These are phyloP conservation scores for Amaurobius ferox DNA, from an alignment of 2,888 invertebrate genomes.

Conservation along the genomic window DNA sequence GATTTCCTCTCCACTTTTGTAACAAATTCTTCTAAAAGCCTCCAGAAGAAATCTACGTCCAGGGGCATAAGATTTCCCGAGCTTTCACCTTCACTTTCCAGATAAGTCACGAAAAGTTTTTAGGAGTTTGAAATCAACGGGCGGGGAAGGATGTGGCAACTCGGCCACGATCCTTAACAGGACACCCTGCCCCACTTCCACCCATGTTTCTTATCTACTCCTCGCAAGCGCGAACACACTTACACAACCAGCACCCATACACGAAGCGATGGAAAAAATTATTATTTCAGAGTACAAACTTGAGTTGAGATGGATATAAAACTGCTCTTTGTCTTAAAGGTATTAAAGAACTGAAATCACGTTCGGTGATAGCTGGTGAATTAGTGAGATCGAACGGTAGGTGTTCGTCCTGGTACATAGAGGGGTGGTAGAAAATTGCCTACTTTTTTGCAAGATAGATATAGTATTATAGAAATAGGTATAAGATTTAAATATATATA, in stretches of 20 bases:
- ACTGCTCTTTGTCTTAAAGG: conserved; percentile 13
- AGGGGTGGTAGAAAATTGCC: conserved; percentile 37
- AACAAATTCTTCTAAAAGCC: conserved; percentile 35
- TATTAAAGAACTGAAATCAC: conserved; percentile 47
- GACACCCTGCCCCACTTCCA: background rate
- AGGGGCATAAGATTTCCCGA: conserved; percentile 4
- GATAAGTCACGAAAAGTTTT: conserved; percentile 62
- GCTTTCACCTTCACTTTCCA: conserved; percentile 28
- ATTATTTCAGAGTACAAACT: conserved; percentile 14
- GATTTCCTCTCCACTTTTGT: conserved; percentile 18
- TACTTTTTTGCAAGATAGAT: no score
- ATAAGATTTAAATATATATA: no score
- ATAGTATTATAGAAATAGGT: no score
- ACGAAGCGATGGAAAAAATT: conserved; percentile 1
- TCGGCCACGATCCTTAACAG: conserved; percentile 33
- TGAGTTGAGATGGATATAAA: conserved; percentile 7
- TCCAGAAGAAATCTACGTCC: background rate
- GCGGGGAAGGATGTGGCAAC: conserved; percentile 7
- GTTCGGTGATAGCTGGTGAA: conserved; percentile 32
- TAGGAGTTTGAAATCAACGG: conserved; percentile 43
- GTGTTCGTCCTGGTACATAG: background rate
- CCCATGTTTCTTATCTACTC: background rate
- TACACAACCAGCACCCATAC: no score
- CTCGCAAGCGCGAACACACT: background rate
- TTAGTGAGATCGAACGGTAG: background rate